Base-by-base conservation (phyloP, 2,797 vertebrate species). In the Echeneis naucrates region DNA sequence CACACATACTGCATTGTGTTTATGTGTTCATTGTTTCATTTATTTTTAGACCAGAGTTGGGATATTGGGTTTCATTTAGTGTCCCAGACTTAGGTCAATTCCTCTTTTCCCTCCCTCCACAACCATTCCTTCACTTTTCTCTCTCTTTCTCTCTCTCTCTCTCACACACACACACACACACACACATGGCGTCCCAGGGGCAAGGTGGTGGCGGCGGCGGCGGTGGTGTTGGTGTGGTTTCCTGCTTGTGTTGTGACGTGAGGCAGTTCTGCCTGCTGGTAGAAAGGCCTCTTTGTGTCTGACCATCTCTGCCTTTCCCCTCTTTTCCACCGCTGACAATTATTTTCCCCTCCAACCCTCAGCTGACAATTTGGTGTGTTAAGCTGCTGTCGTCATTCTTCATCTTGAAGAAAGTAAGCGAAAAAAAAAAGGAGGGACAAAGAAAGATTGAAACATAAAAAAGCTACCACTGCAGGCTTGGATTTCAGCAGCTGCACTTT, bases 1-100 rank as follows among this genome's bases (percentile, higher is more conserved):
- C 62, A 81, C 68, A 67, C 35, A 58, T 9, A 9, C 70, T 67
- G 66, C 12, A 51, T 60, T 71, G 74, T 91, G 80, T 92, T 89
- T 90, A 79, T 82, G 67, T 82, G 70, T 82, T 75, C 54, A 56
- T 83, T 80, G 70, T 52, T 65, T 19, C 80, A 84, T 92, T 90
- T 93, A 95, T 95, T 95, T 95, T 94, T 94, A 94, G 92, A 90
- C 82, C 53, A 81, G 68, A 79, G 69, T 78, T 78, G 85, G 84
- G 69, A 87, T 90, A 90, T 91, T 92, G 74, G 61, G 85, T 93
- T 92, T 92, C 90, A 93, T 90, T 90, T 90, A 91, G 89, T 61
- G 62, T 73, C 79, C 84, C 80, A 80, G 78, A 81, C 69, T 79
- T 62, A 65, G 33, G 79, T 79, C 30, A 72, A 50, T 68, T 45